Percentiles rank a stretch among this genome's conserved stretches.
Evolutionary conservation across 2,888 invertebrate genomes (phyloP).

Genomic region (Coelopa pilipes): DNA sequence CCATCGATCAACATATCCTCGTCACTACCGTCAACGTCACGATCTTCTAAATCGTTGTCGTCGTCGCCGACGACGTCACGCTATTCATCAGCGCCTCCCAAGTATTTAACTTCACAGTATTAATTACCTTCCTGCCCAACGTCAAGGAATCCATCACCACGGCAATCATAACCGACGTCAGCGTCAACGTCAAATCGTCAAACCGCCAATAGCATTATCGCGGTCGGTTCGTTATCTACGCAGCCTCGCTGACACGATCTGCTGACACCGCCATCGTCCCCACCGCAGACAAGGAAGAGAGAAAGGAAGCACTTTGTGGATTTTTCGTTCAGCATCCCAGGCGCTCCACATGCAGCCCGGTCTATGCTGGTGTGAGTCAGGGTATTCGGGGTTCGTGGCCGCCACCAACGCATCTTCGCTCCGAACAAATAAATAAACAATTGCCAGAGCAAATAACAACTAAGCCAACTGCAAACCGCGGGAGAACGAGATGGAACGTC

Average conservation of each 20-base stretch:
- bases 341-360: too few species aligned
- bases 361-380: neutral
- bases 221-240: conserved; percentile 16
- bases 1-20: conserved; percentile 15
- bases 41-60: neutral
- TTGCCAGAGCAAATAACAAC: conserved; percentile 46
- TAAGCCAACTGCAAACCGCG: conserved; percentile 32
- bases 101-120: too few species aligned
- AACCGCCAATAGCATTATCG: neutral
- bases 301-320: conserved; percentile 30
- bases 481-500: neutral
- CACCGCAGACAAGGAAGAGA: conserved; percentile 20
- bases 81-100: too few species aligned
- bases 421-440: conserved; percentile 47
- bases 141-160: too few species aligned
- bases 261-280: neutral
- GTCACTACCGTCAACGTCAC: neutral
- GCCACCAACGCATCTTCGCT: conserved; percentile 51
- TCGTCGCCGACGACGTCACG: too few species aligned
- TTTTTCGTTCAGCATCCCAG: neutral
- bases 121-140: too few species aligned
- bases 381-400: conserved; percentile 36
- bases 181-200: too few species aligned
- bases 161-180: too few species aligned
- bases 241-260: conserved; percentile 15